Base-by-base conservation (phyloP, 2,888 invertebrate genomes). In the Diarsia mendica region DNA sequence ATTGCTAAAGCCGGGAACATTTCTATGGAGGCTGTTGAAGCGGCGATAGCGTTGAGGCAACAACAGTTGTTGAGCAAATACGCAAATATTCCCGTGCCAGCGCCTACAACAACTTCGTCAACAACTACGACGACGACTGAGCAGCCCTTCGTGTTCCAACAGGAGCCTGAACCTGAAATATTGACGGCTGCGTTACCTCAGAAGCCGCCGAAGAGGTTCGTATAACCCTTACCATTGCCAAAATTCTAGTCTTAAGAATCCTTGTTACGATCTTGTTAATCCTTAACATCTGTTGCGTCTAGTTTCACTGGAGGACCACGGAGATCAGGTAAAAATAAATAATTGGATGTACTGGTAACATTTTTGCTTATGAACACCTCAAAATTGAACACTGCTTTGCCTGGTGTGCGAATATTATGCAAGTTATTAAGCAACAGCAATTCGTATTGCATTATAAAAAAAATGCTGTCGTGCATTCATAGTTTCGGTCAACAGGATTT, bases 11-110 rank as follows among this genome's bases (percentile, higher is more conserved):
- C 98, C 9, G 98, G 98, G 23, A 98, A 98, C 89, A 97, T 98
- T 39, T 98, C 98, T 0, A 97, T 98, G 90, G 98, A 98, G 77
- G 98, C 98, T 11, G 97, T 98, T 5, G 98, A 98, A 89, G 97
- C 98, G 15, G 98, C 98, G 0, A 97, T 98, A 71, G 95, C 97
- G 8, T 93, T 98, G 85, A 96, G 97, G 64, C 98, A 98, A 84
- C 97, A 98, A 87, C 98, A 98, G 91, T 90, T 98, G 80, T 89
- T 97, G 89, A 97, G 96, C 67, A 97, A 97, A 87, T 97, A 96
- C 88, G 94, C 96, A 0, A 97, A 93, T 66, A 89, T 96, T 51
- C 94, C 95, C 44, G 85, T 96, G 73, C 92, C 96, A 0, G 95
- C 97, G 0, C 95, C 97, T 0, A 95, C 96, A 0, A 96, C 97